These are phyloP conservation scores for Scaptomyza montana DNA, from an alignment of 1,140 invertebrate species.

Conservation along the genomic window DNA sequence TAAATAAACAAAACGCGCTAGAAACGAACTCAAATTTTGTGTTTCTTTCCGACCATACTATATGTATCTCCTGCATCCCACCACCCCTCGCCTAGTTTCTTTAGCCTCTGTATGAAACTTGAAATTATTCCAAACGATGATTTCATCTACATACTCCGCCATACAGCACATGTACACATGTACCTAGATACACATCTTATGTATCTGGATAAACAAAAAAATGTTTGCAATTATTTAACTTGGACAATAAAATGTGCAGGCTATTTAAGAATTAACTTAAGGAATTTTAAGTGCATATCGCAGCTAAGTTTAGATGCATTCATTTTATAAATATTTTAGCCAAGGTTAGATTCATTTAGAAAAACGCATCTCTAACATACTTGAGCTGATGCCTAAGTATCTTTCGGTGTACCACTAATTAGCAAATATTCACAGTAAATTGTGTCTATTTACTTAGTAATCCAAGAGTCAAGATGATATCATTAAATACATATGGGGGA, in stretches of 20 bases:
- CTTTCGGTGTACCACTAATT: slow-evolving; percentile 53
- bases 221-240: slow-evolving; percentile 41
- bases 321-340: not conserved
- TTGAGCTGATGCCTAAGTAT: slow-evolving; percentile 10
- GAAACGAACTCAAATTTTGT: slow-evolving; percentile 64
- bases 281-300: slow-evolving; percentile 24
- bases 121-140: slow-evolving; percentile 77
- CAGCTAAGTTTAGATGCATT: too few species aligned
- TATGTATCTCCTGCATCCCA: not conserved
- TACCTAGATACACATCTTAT: slow-evolving; percentile 33
- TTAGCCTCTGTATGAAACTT: slow-evolving; percentile 53
- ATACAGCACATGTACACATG: slow-evolving; percentile 28
- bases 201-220: slow-evolving; percentile 27
- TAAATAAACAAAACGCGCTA: slow-evolving; percentile 63
- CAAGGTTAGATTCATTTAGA: slow-evolving; percentile 73
- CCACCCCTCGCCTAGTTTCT: slow-evolving; percentile 16
- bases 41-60: slow-evolving; percentile 37
- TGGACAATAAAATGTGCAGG: slow-evolving; percentile 11
- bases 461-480: slow-evolving; percentile 58
- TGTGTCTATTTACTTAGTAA: slow-evolving; percentile 39
- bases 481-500: slow-evolving; percentile 26
- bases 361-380: slow-evolving; percentile 25
- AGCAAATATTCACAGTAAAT: slow-evolving; percentile 60
- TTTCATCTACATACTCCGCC: slow-evolving; percentile 74
- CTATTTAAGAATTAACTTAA: slow-evolving; percentile 31